phyloP scores from a whole-genome alignment of 1,140 invertebrate genomes.

The Papilio polyxenes region DNA sequence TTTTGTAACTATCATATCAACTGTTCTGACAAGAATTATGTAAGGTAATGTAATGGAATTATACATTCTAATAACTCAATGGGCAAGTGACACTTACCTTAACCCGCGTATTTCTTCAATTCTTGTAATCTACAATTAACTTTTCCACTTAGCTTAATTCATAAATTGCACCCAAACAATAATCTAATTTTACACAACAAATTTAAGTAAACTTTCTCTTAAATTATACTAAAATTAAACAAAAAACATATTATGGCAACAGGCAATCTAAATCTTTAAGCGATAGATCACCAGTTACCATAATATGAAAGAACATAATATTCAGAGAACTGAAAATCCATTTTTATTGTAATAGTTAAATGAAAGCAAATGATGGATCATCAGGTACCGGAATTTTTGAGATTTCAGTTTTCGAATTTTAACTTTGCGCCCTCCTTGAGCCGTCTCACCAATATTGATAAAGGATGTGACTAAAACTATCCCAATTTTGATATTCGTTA shows the following conservation, averaged over 20 bases:
- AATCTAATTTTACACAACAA: background rate
- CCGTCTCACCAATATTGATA: slow-evolving; percentile 69
- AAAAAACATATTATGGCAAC: slow-evolving; percentile 36
- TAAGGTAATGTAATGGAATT: background rate
- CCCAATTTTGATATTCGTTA: background rate
- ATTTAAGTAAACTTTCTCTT: background rate
- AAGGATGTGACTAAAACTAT: slow-evolving; percentile 10
- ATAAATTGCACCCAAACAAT: background rate
- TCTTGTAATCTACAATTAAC: background rate
- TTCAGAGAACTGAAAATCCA: slow-evolving; percentile 1
- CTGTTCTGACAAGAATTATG: no score
- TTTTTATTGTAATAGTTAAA: background rate
- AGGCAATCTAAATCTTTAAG: slow-evolving; percentile 37
- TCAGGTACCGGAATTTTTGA: slow-evolving; percentile 46
- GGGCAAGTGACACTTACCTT: background rate
- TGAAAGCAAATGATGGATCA: slow-evolving; percentile 43
- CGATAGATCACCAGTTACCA: background rate
- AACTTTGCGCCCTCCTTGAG: slow-evolving; percentile 77
- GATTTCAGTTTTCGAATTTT: slow-evolving; percentile 62
- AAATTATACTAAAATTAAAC: slow-evolving; percentile 11
- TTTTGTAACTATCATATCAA: no score
- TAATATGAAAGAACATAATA: slow-evolving; percentile 1
- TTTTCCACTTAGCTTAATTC: background rate
- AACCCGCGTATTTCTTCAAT: background rate
- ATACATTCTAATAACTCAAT: no score